Evolutionary conservation across 2,888 invertebrate species (phyloP).

Genomic region (Drosophila peninsularis): DNA sequence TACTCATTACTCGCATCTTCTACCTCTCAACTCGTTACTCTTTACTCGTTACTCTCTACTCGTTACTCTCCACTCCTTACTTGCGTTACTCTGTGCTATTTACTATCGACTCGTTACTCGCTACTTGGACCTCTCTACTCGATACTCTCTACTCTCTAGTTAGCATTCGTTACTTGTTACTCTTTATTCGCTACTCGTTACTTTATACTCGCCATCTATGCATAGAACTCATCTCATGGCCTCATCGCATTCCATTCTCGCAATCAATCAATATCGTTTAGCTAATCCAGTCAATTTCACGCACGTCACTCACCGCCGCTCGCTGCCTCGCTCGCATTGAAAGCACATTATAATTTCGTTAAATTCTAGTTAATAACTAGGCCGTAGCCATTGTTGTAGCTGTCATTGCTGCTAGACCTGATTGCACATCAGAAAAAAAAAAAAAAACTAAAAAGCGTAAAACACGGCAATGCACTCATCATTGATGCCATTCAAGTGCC

Average conservation of each 20-base stretch:
- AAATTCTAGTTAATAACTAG: constrained; percentile 16
- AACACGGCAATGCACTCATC: constrained; percentile 11
- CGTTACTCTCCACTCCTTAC: too few species aligned
- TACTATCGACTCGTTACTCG: too few species aligned
- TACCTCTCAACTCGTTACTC: too few species aligned
- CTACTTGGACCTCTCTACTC: not conserved
- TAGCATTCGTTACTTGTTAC: not conserved
- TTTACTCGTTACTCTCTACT: not conserved
- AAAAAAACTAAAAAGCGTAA: not conserved
- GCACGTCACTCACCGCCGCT: not conserved
- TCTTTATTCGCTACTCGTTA: not conserved
- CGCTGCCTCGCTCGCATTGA: not conserved
- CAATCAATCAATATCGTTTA: not conserved
- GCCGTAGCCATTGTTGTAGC: constrained; percentile 4
- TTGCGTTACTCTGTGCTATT: too few species aligned
- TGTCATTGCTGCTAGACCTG: not conserved
- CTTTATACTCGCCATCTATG: too few species aligned
- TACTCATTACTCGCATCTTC: not conserved
- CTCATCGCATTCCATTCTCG: not conserved
- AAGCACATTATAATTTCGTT: constrained; percentile 7
- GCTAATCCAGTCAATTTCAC: not conserved
- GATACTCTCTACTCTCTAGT: too few species aligned
- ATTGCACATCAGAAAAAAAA: constrained; percentile 6
- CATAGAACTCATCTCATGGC: too few species aligned
- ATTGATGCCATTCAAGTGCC: constrained; percentile 34